These are phyloP conservation scores for Catamblyrhynchus diadema DNA, from an alignment of 2,797 vertebrate genomes.

Conservation along the genomic window DNA sequence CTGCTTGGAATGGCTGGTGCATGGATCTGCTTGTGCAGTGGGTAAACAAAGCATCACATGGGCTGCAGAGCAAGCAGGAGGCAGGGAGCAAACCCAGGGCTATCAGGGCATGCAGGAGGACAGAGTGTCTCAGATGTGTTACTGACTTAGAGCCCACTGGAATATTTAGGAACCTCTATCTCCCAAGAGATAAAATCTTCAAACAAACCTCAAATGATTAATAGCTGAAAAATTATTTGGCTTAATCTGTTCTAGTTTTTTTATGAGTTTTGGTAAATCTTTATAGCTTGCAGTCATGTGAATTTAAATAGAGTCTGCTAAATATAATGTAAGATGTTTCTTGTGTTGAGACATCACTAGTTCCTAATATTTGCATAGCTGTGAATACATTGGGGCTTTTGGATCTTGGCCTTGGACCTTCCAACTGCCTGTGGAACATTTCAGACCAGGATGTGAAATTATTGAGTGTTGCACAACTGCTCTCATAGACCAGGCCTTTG, in stretches of 20 bases:
- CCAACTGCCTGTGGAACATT: not conserved
- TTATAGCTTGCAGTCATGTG: not conserved
- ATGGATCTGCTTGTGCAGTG: not conserved
- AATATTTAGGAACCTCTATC: not conserved
- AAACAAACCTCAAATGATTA: not conserved
- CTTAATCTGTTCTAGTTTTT: not conserved
- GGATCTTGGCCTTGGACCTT: not conserved
- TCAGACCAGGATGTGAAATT: not conserved
- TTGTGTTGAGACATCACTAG: not conserved
- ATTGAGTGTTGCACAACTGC: not conserved
- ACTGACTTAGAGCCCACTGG: not conserved
- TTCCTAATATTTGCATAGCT: not conserved
- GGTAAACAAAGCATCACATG: conserved; percentile 36
- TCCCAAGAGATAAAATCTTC: not conserved
- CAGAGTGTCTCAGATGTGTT: not conserved
- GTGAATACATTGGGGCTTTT: not conserved
- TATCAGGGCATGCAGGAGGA: not conserved
- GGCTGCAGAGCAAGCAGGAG: not conserved
- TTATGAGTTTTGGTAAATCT: not conserved
- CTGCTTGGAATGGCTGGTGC: not conserved
- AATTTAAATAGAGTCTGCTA: not conserved
- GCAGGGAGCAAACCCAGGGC: not conserved
- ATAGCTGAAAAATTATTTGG: not conserved
- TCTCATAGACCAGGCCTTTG: not conserved
- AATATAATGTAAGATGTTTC: not conserved